These are phyloP conservation scores for Semnopithecus entellus DNA, from an alignment of 2,113 vertebrate species.

Conservation along the genomic window DNA sequence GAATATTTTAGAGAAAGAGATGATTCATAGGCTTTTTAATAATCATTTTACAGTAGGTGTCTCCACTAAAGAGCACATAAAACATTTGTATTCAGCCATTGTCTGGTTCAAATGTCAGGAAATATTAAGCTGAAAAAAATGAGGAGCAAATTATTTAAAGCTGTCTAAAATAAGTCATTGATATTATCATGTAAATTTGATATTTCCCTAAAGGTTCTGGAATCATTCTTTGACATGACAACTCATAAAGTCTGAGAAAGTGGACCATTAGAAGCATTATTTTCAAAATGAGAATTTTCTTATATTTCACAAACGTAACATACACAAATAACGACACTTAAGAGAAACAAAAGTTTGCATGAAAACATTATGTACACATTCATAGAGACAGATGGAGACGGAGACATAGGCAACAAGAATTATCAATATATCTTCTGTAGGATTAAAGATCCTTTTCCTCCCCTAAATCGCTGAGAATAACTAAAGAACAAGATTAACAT, in stretches of 20 bases:
- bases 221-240: constrained; percentile 42
- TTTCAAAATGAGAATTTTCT: neutral
- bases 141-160: constrained; percentile 68
- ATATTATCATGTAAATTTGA: constrained; percentile 66
- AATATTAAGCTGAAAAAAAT: constrained; percentile 61
- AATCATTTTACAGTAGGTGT: constrained; percentile 57
- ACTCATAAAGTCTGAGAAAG: constrained; percentile 13
- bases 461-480: neutral
- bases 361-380: neutral
- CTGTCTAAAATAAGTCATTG: constrained; percentile 68
- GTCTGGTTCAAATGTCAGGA: constrained; percentile 75
- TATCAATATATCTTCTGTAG: neutral
- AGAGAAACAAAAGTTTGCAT: constrained; percentile 2
- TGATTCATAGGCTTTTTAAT: constrained; percentile 68
- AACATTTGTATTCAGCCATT: constrained; percentile 72
- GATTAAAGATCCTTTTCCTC: neutral
- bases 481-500: constrained; percentile 23
- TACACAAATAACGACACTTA: neutral
- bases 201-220: constrained; percentile 62
- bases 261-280: neutral
- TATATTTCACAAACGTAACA: neutral
- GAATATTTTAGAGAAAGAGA: constrained; percentile 77
- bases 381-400: neutral
- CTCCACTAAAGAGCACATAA: constrained; percentile 66
- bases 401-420: neutral